phyloP scores from a whole-genome alignment of 2,797 vertebrate species.

The Sebastes steindachneri region DNA sequence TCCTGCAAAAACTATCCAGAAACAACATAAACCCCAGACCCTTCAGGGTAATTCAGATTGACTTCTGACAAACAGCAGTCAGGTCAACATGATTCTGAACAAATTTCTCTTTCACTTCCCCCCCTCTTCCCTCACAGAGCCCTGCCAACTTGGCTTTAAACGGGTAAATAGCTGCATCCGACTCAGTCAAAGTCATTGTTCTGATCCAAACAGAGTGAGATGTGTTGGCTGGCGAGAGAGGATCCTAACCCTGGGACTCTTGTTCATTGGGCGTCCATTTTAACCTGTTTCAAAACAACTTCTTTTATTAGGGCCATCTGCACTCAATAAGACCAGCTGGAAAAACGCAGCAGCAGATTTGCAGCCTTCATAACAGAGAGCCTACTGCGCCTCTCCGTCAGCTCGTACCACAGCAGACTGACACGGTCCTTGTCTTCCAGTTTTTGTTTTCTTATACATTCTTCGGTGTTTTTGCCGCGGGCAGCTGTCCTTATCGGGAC shows the following conservation, averaged over 20 bases:
- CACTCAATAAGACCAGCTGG: constrained; percentile 59
- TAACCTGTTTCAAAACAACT: constrained; percentile 63
- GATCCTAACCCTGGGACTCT: constrained; percentile 6
- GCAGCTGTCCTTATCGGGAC: neutral
- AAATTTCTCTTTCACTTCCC: neutral
- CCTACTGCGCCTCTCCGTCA: constrained; percentile 25
- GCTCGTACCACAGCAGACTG: constrained; percentile 7
- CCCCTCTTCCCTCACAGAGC: neutral
- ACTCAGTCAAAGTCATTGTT: neutral
- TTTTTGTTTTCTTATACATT: neutral
- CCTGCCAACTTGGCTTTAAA: constrained; percentile 1
- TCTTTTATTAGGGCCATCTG: constrained; percentile 67
- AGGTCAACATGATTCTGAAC: neutral
- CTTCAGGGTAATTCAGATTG: neutral
- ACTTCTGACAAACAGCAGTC: neutral
- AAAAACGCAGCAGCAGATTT: constrained; percentile 14
- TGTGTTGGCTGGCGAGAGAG: constrained; percentile 25
- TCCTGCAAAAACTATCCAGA: neutral
- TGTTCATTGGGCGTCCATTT: constrained; percentile 23
- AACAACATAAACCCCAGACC: neutral
- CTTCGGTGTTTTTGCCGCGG: neutral
- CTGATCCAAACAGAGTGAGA: constrained; percentile 4
- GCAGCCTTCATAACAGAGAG: constrained; percentile 9
- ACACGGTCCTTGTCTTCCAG: constrained; percentile 5
- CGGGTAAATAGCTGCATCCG: neutral